Percentiles rank a stretch among this genome's conserved stretches.
These are phyloP conservation scores for Isotomurus palustris DNA, from an alignment of 2,888 invertebrate genomes.

Conservation along the genomic window DNA sequence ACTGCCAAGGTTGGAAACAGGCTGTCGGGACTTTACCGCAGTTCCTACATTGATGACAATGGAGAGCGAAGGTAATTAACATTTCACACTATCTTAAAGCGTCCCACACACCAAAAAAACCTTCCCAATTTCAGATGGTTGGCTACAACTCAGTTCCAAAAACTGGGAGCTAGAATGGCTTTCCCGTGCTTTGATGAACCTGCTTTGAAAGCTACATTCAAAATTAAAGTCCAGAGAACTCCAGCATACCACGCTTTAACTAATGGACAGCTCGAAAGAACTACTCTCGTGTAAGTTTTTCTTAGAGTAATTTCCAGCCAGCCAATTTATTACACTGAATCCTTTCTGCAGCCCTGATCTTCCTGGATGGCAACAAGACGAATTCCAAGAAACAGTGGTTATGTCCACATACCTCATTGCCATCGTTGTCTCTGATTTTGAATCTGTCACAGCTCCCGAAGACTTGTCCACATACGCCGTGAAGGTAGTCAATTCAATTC, in stretches of 20 bases:
- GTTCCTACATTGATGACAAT: slow-evolving; percentile 9
- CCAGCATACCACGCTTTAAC: slow-evolving; percentile 13
- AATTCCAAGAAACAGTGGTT: slow-evolving; percentile 9
- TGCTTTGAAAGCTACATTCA: slow-evolving; percentile 28
- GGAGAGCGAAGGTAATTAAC: slow-evolving; percentile 11
- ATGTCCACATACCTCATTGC: slow-evolving; percentile 36
- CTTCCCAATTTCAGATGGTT: slow-evolving; percentile 10
- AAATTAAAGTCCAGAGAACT: slow-evolving; percentile 24
- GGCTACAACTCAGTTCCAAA: slow-evolving; percentile 37
- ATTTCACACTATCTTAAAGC: no score
- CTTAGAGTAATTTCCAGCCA: neutral
- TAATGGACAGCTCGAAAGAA: neutral
- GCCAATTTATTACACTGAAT: neutral
- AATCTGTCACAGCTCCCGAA: slow-evolving; percentile 12
- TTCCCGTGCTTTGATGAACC: slow-evolving; percentile 42
- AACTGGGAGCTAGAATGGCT: slow-evolving; percentile 18
- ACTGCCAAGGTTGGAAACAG: slow-evolving; percentile 14
- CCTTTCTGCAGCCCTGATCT: slow-evolving; percentile 12
- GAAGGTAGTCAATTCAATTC: slow-evolving; percentile 10
- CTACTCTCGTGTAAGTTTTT: neutral
- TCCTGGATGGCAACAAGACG: slow-evolving; percentile 31
- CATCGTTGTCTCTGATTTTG: slow-evolving; percentile 35
- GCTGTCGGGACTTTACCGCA: slow-evolving; percentile 18
- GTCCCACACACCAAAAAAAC: no score
- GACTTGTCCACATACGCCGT: slow-evolving; percentile 21